These are phyloP conservation scores for Coccyzus lansbergi DNA, from an alignment of 2,797 vertebrate genomes.

Conservation along the genomic window DNA sequence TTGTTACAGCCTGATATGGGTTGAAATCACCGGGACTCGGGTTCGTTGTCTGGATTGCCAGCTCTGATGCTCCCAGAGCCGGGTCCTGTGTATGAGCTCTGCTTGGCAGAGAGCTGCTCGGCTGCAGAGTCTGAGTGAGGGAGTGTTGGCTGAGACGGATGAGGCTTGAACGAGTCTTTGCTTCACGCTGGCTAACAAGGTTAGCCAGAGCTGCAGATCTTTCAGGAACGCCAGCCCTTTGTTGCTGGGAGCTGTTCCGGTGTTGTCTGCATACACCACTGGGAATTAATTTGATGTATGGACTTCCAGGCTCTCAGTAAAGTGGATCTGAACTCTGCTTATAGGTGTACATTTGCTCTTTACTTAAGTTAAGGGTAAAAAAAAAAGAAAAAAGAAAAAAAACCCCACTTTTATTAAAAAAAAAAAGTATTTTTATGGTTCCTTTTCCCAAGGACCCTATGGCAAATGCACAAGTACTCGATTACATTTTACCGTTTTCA, in stretches of 20 bases:
- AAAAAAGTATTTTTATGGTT: constrained; percentile 74
- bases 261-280: constrained; percentile 30
- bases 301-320: constrained; percentile 74
- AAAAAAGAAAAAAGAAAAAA: neutral
- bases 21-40: neutral
- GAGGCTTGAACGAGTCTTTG: neutral
- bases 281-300: constrained; percentile 39
- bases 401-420: neutral
- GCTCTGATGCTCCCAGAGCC: constrained; percentile 46
- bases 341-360: constrained; percentile 75
- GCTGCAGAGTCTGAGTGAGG: neutral
- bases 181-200: neutral
- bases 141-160: neutral
- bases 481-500: constrained; percentile 79
- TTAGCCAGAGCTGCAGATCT: constrained; percentile 35
- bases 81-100: neutral
- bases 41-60: constrained; percentile 27
- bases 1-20: neutral
- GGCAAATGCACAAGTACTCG: constrained; percentile 75
- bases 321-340: constrained; percentile 68
- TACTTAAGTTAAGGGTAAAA: constrained; percentile 78
- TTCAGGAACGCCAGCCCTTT: neutral
- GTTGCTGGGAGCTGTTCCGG: constrained; percentile 14
- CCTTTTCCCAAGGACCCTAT: constrained; percentile 69
- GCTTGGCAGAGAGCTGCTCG: neutral